Percentiles rank a stretch among this genome's conserved stretches.
These are phyloP conservation scores for Trichomalopsis sarcophagae DNA, from an alignment of 1,140 invertebrate species.

Conservation along the genomic window DNA sequence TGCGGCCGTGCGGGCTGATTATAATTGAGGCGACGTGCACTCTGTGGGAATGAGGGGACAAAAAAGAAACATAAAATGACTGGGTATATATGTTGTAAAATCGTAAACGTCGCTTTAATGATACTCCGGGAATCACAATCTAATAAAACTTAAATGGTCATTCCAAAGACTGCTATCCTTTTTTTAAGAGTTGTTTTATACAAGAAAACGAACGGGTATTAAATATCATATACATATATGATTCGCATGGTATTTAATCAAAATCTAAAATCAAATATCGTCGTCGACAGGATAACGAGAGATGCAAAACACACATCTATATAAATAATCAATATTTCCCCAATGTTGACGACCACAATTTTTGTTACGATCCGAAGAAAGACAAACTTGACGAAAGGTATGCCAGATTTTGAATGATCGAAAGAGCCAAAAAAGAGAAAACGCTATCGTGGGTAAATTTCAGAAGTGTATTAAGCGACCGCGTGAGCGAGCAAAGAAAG, in stretches of 20 bases:
- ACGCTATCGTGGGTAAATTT: constrained; percentile 13
- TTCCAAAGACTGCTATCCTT: not conserved
- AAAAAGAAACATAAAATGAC: constrained; percentile 21
- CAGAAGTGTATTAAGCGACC: not conserved
- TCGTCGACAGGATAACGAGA: not conserved
- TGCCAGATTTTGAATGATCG: not conserved
- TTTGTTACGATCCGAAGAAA: not conserved
- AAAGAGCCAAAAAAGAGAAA: not conserved
- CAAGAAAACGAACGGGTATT: not conserved
- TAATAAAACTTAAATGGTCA: constrained; percentile 40
- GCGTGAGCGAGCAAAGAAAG: constrained; percentile 22
- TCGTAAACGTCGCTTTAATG: constrained; percentile 43
- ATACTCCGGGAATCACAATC: constrained; percentile 12
- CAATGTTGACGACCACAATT: not conserved
- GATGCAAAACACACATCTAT: not conserved
- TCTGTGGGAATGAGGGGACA: not conserved
- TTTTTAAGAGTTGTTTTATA: not conserved
- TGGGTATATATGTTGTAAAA: constrained; percentile 25
- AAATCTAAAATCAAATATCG: not conserved
- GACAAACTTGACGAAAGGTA: not conserved
- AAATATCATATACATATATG: not conserved
- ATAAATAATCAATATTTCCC: too few relatives aligned
- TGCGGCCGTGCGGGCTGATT: constrained; percentile 27
- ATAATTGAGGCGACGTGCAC: constrained; percentile 33
- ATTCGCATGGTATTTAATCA: not conserved